Conservation (phyloP, 1,140 invertebrate genomes). For the Phthorimaea operculella region DNA sequence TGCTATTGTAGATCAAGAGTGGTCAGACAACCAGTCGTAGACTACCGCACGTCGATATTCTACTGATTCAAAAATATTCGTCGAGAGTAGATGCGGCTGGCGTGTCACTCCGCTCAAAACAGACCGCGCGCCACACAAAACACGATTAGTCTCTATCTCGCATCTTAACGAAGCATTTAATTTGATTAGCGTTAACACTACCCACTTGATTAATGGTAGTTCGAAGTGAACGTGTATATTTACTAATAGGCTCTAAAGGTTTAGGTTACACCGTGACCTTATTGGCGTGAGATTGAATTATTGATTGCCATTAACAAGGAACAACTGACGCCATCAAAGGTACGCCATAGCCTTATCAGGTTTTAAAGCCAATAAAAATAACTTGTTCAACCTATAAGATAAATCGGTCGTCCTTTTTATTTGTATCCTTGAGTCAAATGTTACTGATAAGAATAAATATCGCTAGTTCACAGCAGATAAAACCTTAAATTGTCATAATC, state of each 20-base stretch:
- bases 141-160: slow-evolving; percentile 26
- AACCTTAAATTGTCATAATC: too few relatives aligned
- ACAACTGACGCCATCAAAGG: neutral
- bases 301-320: slow-evolving; percentile 17
- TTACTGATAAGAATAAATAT: too few relatives aligned
- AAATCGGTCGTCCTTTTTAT: too few relatives aligned
- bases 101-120: slow-evolving; percentile 14
- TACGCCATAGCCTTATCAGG: neutral
- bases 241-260: slow-evolving; percentile 24
- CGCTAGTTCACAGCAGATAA: too few relatives aligned
- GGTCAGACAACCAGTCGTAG: too few relatives aligned
- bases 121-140: slow-evolving; percentile 11
- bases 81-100: neutral
- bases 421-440: too few relatives aligned
- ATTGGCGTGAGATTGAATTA: slow-evolving; percentile 25
- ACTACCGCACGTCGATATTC: too few relatives aligned
- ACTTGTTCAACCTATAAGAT: too few relatives aligned
- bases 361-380: too few relatives aligned
- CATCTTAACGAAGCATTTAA: slow-evolving; percentile 43
- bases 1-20: too few relatives aligned
- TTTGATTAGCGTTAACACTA: slow-evolving; percentile 29
- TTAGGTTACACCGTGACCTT: slow-evolving; percentile 28
- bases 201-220: slow-evolving; percentile 32
- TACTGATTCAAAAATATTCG: too few relatives aligned
- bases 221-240: slow-evolving; percentile 11